Percentiles rank a stretch among this genome's conserved stretches.
Evolutionary conservation across 2,113 vertebrate species (phyloP).

Genomic region (Ginglymostoma cirratum): DNA sequence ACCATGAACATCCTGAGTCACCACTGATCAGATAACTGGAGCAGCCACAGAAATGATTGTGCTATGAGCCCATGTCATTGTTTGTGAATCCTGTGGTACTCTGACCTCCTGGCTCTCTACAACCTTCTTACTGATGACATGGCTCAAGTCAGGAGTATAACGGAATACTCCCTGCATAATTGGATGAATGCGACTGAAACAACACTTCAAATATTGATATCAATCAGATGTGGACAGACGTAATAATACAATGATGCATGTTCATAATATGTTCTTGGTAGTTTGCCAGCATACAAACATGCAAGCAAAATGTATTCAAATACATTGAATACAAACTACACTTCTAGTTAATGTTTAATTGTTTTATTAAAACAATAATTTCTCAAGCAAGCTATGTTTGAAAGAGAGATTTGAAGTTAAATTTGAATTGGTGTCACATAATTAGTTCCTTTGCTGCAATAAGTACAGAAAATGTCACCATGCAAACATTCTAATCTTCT

Average conservation of each 20-base stretch:
- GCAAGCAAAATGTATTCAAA: background rate
- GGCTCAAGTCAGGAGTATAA: background rate
- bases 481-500: background rate
- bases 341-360: background rate
- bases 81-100: background rate
- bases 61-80: background rate
- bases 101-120: background rate
- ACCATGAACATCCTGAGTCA: background rate
- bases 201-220: background rate
- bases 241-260: background rate
- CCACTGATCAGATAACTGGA: background rate
- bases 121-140: background rate
- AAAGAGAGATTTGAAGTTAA: background rate
- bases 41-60: background rate
- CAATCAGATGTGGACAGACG: background rate
- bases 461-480: background rate
- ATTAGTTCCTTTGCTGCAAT: background rate
- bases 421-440: background rate
- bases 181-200: background rate
- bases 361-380: background rate
- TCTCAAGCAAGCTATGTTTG: background rate
- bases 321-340: background rate
- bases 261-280: background rate
- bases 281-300: too few species aligned
- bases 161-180: background rate